Conservation (phyloP, 2,888 invertebrate genomes). For the Hypercompe scribonia region DNA sequence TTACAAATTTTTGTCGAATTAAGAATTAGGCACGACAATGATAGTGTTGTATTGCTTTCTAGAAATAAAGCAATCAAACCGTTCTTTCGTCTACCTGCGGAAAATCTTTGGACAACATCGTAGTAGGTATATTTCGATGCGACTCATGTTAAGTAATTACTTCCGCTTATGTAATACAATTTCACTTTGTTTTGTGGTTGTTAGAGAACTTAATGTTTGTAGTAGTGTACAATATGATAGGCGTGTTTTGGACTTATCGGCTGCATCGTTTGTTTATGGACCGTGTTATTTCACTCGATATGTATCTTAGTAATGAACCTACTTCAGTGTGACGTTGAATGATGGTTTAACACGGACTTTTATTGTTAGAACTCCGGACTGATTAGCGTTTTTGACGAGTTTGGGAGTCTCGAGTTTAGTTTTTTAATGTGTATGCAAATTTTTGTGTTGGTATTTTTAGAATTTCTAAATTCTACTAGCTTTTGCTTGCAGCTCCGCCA, state of each 20-base stretch:
- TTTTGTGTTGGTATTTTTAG: neutral
- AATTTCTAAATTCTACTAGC: neutral
- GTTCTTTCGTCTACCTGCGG: neutral
- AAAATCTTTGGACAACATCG: neutral
- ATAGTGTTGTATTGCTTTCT: neutral
- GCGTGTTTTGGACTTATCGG: conserved; percentile 41
- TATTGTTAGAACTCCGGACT: neutral
- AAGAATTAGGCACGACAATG: neutral
- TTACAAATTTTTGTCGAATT: too few relatives aligned
- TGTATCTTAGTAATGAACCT: conserved; percentile 32
- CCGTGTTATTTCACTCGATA: conserved; percentile 42
- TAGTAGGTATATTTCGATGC: neutral
- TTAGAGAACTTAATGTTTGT: conserved; percentile 42
- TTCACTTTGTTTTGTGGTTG: conserved; percentile 30
- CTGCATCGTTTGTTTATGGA: conserved; percentile 44
- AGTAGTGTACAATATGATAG: conserved; percentile 9
- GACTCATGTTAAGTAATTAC: neutral
- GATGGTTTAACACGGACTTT: neutral
- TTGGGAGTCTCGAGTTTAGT: neutral
- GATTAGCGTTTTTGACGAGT: neutral
- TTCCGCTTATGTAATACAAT: conserved; percentile 29
- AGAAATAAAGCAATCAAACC: neutral
- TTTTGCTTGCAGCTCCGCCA: too few relatives aligned
- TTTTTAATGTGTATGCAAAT: neutral
- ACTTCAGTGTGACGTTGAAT: neutral